Base-by-base conservation (phyloP, 92 coral and sea anemone species). In the Parazoanthus swiftii region DNA sequence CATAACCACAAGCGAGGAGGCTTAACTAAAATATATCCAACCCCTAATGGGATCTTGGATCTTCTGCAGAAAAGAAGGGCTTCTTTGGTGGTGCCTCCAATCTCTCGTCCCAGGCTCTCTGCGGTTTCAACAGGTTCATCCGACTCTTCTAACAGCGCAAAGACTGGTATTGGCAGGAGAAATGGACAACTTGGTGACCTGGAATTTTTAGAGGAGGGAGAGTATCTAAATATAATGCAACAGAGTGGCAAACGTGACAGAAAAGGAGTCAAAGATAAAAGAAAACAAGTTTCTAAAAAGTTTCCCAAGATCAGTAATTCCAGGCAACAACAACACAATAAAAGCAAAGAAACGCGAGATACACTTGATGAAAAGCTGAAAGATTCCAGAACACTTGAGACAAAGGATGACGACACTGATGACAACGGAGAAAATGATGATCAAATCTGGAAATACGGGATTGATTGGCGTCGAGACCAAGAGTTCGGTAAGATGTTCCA, bases 1-100 rank as follows among this genome's bases (percentile, higher is more conserved):
- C 18, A 54, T 54, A 54, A 15, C 59, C 16, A 20, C 59, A 54
- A 54, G 11, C 59, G 4, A 54, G 2, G 3, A 54, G 16, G 11
- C 59, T 54, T 54, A 54, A 54, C 8, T 46, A 11, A 46, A 48
- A 48, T 48, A 6, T 48, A 7, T 6, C 6, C 51, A 48, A 58
- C 23, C 66, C 5, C 23, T 58, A 15, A 26, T 25, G 39, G 15
- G 18, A 23, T 78, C 37, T 42, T 48, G 25, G 63, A 44, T 79
- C 44, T 73, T 66, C 51, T 82, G 26, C 76, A 82, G 86, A 66
- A 65, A 66, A 37, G 86, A 82, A 82, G 50, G 9, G 50, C 75
- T 7, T 82, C 86, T 18, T 14, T 65, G 74, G 50, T 82, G 37
- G 74, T 65, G 46, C 86, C 82, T 10, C 66, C 59, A 15, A 29